Percentiles rank a stretch among this genome's conserved stretches.
phyloP scores from a whole-genome alignment of 2,888 invertebrate genomes.

The Drosophila sordidapex region DNA sequence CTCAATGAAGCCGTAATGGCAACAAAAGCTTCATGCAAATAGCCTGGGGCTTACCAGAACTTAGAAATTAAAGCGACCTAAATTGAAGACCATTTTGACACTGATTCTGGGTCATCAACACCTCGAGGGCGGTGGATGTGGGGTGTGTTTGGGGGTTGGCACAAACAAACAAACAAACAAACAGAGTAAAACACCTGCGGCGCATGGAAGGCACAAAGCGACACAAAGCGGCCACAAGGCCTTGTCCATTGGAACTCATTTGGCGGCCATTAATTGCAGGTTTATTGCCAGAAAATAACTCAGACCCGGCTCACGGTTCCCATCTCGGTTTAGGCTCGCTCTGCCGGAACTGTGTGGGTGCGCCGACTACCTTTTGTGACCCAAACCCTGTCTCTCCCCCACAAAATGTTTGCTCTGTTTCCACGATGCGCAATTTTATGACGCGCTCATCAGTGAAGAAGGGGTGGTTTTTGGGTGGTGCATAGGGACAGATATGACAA shows the following conservation, averaged over 20 bases:
- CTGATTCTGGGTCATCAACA: constrained; percentile 33
- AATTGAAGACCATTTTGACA: constrained; percentile 16
- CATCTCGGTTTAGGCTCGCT: neutral
- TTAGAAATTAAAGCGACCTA: constrained; percentile 17
- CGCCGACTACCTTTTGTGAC: constrained; percentile 4
- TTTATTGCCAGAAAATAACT: constrained; percentile 71
- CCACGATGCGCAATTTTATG: constrained; percentile 61
- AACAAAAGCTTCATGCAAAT: constrained; percentile 13
- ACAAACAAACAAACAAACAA: constrained; percentile 26
- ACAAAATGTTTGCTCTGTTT: constrained; percentile 19
- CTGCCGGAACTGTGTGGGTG: constrained; percentile 11
- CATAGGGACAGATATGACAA: neutral
- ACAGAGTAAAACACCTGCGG: constrained; percentile 43
- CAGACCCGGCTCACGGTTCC: constrained; percentile 11
- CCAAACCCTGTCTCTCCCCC: neutral
- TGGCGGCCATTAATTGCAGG: constrained; percentile 65
- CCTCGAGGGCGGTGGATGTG: constrained; percentile 1
- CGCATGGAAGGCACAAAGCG: constrained; percentile 31
- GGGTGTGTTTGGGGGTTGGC: neutral
- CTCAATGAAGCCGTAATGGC: constrained; percentile 5
- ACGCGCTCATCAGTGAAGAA: constrained; percentile 33
- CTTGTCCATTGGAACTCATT: constrained; percentile 59
- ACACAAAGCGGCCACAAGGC: constrained; percentile 40
- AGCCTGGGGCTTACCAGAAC: constrained; percentile 10
- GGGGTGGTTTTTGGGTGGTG: constrained; percentile 10